Base-by-base conservation (phyloP, 2,113 vertebrate species). In the Nyctereutes procyonoides region DNA sequence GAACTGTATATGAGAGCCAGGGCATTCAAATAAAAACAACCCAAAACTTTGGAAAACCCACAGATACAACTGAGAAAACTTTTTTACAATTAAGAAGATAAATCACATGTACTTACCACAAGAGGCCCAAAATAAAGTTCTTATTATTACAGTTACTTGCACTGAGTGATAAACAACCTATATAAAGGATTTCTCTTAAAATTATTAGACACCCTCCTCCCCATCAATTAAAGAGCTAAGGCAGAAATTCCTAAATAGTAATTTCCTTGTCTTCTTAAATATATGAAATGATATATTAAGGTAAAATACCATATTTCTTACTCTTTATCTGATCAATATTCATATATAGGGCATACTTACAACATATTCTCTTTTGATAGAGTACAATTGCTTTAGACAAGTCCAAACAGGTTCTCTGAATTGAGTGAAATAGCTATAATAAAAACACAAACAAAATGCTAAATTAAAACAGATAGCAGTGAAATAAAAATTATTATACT, bases 391-490 rank as follows among this genome's bases (percentile, higher is more conserved):
- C 99, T 98, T 99, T 99, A 93, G 99, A 99, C 91, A 99, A 99
- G 98, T 99, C 99, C 99, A 99, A 99, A 98, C 99, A 99, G 0
- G 99, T 99, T 97, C 99, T 99, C 98, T 99, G 99, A 98, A 99
- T 99, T 5, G 99, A 99, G 98, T 99, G 99, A 98, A 99, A 99
- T 76, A 99, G 99, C 99, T 99, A 97, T 92, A 98, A 98, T 95
- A 93, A 98, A 98, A 96, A 96, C 26, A 98, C 1, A 96, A 85
- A 92, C 35, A 96, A 94, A 91, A 93, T 60, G 7, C 19, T 79
- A 81, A 83, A 83, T 96, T 96, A 85, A 95, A 95, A 79, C 32
- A 93, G 74, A 74, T 0, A 96, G n/a, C 4, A 56, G 28, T 55
- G 38, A 90, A 84, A 85, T 74, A 79, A 95, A 91, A 84, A 93